phyloP scores from a whole-genome alignment of 2,888 invertebrate species.

The Dryococelus australis region DNA sequence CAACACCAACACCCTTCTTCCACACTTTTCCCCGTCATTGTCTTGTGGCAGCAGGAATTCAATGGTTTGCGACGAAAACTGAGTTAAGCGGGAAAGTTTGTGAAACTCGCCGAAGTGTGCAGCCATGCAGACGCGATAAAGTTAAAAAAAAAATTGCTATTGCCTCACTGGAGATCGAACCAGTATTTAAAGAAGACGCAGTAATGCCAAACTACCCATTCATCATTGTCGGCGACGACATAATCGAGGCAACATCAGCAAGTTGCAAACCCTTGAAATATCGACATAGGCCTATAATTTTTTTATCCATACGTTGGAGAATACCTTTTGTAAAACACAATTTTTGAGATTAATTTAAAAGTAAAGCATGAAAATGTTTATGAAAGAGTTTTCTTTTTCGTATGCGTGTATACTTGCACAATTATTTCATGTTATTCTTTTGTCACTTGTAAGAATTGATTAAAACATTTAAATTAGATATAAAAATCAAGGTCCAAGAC shows the following conservation, averaged over 20 bases:
- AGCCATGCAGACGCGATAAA: not conserved
- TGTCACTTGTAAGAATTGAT: too few species aligned
- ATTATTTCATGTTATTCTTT: too few species aligned
- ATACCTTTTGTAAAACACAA: too few species aligned
- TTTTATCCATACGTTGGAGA: too few species aligned
- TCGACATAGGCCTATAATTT: too few species aligned
- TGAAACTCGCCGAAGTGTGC: not conserved
- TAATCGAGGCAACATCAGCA: not conserved
- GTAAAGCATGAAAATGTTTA: too few species aligned
- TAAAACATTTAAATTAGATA: too few species aligned
- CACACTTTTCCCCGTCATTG: not conserved
- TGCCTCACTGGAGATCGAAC: not conserved
- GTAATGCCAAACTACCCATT: not conserved
- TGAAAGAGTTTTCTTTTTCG: too few species aligned
- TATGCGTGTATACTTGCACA: too few species aligned
- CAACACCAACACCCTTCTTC: too few species aligned
- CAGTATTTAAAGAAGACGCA: not conserved
- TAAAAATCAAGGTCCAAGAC: too few species aligned
- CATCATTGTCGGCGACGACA: not conserved
- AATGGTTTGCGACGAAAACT: not conserved
- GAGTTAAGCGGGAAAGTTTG: constrained; percentile 4
- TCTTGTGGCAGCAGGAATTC: not conserved
- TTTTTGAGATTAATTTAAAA: too few species aligned
- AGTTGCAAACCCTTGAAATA: not conserved
- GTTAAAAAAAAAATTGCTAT: not conserved